Conservation (phyloP, 2,888 invertebrate genomes). For the Pycnomerus fuliginosus region DNA sequence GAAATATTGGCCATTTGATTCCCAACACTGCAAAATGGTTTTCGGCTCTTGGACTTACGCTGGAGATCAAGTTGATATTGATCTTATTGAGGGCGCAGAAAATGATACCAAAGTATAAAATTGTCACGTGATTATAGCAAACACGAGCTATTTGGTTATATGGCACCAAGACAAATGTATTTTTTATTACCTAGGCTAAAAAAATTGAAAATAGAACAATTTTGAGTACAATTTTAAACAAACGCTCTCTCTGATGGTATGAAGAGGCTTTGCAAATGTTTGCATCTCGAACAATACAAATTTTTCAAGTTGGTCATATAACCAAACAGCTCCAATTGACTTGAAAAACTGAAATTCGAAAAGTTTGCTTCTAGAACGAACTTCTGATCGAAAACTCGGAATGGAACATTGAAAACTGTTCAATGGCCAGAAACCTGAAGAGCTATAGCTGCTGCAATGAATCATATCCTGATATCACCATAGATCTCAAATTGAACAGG, state of each 20-base stretch:
- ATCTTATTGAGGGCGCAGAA: constrained; percentile 36
- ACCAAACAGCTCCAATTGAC: too few relatives aligned
- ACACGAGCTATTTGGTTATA: too few relatives aligned
- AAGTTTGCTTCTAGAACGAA: constrained; percentile 37
- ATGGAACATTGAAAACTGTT: constrained; percentile 55
- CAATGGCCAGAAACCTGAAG: constrained; percentile 47
- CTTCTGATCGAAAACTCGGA: constrained; percentile 49
- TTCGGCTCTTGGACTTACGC: constrained; percentile 75
- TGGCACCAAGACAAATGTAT: constrained; percentile 27
- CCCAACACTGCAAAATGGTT: constrained; percentile 64
- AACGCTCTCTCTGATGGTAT: too few relatives aligned
- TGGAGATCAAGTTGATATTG: constrained; percentile 60
- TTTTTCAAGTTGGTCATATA: too few relatives aligned
- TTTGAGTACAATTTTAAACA: too few relatives aligned
- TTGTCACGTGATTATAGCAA: too few relatives aligned
- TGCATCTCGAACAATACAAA: too few relatives aligned
- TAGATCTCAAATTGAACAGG: constrained; percentile 56
- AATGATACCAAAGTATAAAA: too few relatives aligned
- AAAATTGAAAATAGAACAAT: too few relatives aligned
- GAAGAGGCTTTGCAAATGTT: too few relatives aligned
- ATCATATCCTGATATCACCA: constrained; percentile 58
- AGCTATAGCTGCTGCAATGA: constrained; percentile 59
- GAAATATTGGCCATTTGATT: constrained; percentile 73
- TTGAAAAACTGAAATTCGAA: too few relatives aligned
- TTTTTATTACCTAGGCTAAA: background rate